These are phyloP conservation scores for cattle (Bos taurus) DNA, from an alignment of 2,113 vertebrate genomes.

Conservation along the genomic window ARS-UCD2.0 NC_037331.1:2291001-2291500, in stretches of 20 bases:
- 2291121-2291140: no score
- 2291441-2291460: not conserved
- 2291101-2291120: not conserved
- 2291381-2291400: not conserved
- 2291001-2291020: not conserved
- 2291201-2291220: not conserved
- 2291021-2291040: not conserved
- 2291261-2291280: not conserved
- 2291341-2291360: not conserved
- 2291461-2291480: no score
- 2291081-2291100: accelerated
- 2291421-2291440: not conserved
- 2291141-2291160: not conserved
- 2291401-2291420: accelerated
- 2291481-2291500: not conserved
- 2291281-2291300: not conserved
- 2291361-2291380: not conserved
- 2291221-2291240: not conserved
- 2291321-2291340: not conserved
- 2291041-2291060: not conserved
- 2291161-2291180: not conserved
- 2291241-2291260: not conserved
- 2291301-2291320: not conserved
- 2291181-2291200: not conserved
- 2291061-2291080: not conserved